Conservation (phyloP, 1,140 invertebrate genomes). For the Cotesia vestalis region DNA sequence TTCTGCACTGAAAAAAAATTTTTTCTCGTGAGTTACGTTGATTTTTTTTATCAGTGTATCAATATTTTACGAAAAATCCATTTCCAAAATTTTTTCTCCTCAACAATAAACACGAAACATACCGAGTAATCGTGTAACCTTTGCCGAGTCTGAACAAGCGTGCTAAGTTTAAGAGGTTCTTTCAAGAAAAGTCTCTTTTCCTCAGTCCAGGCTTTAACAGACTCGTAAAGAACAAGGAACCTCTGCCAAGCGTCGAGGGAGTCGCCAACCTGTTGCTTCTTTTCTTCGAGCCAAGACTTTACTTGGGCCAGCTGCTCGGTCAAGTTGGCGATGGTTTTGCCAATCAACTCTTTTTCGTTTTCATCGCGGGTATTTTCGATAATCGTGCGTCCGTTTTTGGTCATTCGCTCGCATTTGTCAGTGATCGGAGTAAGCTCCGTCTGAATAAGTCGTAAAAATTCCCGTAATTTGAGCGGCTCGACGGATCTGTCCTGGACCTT, state of each 20-base stretch:
- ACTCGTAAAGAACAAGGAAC: constrained; percentile 83
- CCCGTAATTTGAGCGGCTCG: constrained; percentile 80
- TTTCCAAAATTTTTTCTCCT: too few species aligned
- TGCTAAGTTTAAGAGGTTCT: constrained; percentile 79
- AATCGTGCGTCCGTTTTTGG: constrained; percentile 79
- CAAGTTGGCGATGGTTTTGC: constrained; percentile 78
- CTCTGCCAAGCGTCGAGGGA: constrained; percentile 87
- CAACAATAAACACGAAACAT: constrained; percentile 51
- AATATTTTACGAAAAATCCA: too few species aligned
- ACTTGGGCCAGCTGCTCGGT: constrained; percentile 82
- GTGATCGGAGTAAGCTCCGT: constrained; percentile 76
- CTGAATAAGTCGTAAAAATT: constrained; percentile 79
- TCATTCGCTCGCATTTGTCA: constrained; percentile 81
- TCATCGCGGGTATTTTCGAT: constrained; percentile 81
- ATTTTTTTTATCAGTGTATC: too few species aligned
- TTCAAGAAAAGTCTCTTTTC: constrained; percentile 83
- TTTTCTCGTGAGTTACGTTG: too few species aligned
- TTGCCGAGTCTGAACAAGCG: constrained; percentile 81
- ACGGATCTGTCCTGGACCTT: constrained; percentile 82
- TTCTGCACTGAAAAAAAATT: too few species aligned
- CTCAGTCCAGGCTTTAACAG: constrained; percentile 83
- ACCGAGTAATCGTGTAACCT: constrained; percentile 90
- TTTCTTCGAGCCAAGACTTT: constrained; percentile 80
- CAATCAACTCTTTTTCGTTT: constrained; percentile 79
- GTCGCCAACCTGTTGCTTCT: constrained; percentile 84